phyloP scores from a whole-genome alignment of 2,888 invertebrate genomes.

The Caenorhabditis imperialis region DNA sequence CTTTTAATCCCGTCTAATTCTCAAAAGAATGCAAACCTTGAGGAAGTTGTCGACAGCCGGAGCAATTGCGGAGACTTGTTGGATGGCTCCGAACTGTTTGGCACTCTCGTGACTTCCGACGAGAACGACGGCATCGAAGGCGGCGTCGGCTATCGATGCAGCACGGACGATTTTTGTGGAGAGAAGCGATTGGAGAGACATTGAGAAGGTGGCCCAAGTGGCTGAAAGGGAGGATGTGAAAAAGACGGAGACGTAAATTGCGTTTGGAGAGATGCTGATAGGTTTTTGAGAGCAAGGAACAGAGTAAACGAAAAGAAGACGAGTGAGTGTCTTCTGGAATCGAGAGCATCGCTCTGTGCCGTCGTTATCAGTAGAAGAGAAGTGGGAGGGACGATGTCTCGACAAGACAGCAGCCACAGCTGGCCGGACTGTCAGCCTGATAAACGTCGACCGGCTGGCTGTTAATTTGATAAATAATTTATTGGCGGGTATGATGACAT shows the following conservation, averaged over 20 bases:
- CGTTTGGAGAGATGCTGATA: slow-evolving; percentile 12
- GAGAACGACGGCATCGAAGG: slow-evolving; percentile 72
- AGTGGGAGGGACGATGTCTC: no score
- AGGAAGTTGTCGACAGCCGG: slow-evolving; percentile 51
- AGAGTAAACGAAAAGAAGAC: slow-evolving; percentile 1
- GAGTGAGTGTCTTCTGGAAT: slow-evolving; percentile 19
- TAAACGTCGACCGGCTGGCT: slow-evolving; percentile 29
- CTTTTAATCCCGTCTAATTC: no score
- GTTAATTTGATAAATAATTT: slow-evolving; percentile 52
- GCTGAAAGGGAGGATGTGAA: slow-evolving; percentile 5
- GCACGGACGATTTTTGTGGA: slow-evolving; percentile 58
- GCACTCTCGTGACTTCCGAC: slow-evolving; percentile 61
- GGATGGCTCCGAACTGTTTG: slow-evolving; percentile 47
- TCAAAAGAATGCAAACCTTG: slow-evolving; percentile 37
- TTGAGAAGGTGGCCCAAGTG: slow-evolving; percentile 17
- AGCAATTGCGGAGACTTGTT: slow-evolving; percentile 54
- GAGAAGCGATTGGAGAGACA: slow-evolving; percentile 53
- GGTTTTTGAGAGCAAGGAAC: neutral
- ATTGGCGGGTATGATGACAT: slow-evolving; percentile 26
- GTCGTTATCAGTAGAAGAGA: slow-evolving; percentile 25
- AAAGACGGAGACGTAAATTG: slow-evolving; percentile 11
- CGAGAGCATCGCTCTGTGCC: slow-evolving; percentile 9
- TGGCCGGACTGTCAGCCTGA: slow-evolving; percentile 39
- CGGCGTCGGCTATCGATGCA: slow-evolving; percentile 61
- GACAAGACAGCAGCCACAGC: slow-evolving; percentile 32